Evolutionary conservation across 2,797 vertebrate genomes (phyloP).

Genomic region (Brachyalestes nurse): DNA sequence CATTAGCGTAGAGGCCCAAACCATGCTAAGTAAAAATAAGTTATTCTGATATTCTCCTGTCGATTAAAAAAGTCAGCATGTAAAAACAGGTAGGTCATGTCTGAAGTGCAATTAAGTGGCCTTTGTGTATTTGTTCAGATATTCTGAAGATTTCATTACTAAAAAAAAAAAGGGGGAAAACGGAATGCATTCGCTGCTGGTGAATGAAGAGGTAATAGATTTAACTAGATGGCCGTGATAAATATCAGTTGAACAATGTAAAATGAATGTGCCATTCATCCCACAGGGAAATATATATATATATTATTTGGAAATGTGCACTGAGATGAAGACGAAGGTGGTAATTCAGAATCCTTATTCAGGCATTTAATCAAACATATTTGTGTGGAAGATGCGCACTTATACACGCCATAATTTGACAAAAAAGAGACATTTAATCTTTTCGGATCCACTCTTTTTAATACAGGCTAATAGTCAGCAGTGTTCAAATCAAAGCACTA

Average conservation of each 20-base stretch:
- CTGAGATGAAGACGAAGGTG: slow-evolving; percentile 5
- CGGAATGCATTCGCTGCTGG: background rate
- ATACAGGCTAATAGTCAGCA: background rate
- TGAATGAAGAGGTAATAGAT: background rate
- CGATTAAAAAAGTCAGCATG: background rate
- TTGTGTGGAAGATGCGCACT: slow-evolving; percentile 23
- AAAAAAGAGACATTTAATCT: background rate
- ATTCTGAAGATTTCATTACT: too few species aligned
- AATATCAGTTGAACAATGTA: background rate
- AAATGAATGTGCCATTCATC: background rate
- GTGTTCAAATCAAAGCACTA: background rate
- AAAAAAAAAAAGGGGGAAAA: too few species aligned
- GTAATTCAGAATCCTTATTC: slow-evolving; percentile 25
- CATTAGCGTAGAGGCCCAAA: background rate
- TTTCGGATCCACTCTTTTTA: slow-evolving; percentile 14
- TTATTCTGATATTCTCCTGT: background rate
- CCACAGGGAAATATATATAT: too few species aligned
- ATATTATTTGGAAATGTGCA: slow-evolving; percentile 7
- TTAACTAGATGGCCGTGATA: background rate
- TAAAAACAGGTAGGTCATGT: background rate
- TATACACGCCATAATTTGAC: slow-evolving; percentile 4
- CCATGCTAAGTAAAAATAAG: background rate
- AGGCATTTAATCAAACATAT: slow-evolving; percentile 28
- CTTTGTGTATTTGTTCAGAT: too few species aligned
- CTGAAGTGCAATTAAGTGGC: background rate